phyloP scores from a whole-genome alignment of 2,888 invertebrate genomes.

The Serrognathus titanus region DNA sequence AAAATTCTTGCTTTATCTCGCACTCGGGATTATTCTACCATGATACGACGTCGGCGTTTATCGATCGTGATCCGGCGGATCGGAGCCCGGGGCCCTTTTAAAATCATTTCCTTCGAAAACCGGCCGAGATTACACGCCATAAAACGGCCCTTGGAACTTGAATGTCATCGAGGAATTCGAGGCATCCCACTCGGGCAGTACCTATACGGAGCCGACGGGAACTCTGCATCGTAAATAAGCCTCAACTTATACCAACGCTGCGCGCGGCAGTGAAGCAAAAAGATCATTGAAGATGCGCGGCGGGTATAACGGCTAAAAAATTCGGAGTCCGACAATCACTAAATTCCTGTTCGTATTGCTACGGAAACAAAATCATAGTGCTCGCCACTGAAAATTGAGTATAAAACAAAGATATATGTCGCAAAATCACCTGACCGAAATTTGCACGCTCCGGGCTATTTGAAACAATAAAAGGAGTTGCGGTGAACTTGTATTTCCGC shows the following conservation, averaged over 20 bases:
- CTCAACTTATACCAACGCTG: background rate
- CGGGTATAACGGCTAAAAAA: no score
- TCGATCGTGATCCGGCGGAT: background rate
- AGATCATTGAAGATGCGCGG: no score
- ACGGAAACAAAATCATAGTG: no score
- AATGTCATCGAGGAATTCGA: constrained; percentile 29
- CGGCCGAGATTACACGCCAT: constrained; percentile 3
- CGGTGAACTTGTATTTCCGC: background rate
- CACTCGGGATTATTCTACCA: no score
- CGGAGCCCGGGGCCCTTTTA: background rate
- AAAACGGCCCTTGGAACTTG: constrained; percentile 13
- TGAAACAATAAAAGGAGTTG: constrained; percentile 3
- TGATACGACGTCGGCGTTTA: background rate
- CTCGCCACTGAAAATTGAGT: no score
- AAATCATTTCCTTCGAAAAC: constrained; percentile 4
- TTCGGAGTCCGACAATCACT: no score
- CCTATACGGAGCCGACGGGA: background rate
- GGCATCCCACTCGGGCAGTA: constrained; percentile 15
- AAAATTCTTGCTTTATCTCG: no score
- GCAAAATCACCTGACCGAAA: no score
- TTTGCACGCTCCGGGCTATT: background rate
- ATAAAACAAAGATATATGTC: no score
- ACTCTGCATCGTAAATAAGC: no score
- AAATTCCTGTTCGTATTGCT: no score
- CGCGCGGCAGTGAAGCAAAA: no score